A percentile compares a stretch with the other conserved stretches of the same genome.
Evolutionary conservation across 2,113 vertebrate genomes (phyloP).

Genomic region (Gopherus evgoodei): DNA sequence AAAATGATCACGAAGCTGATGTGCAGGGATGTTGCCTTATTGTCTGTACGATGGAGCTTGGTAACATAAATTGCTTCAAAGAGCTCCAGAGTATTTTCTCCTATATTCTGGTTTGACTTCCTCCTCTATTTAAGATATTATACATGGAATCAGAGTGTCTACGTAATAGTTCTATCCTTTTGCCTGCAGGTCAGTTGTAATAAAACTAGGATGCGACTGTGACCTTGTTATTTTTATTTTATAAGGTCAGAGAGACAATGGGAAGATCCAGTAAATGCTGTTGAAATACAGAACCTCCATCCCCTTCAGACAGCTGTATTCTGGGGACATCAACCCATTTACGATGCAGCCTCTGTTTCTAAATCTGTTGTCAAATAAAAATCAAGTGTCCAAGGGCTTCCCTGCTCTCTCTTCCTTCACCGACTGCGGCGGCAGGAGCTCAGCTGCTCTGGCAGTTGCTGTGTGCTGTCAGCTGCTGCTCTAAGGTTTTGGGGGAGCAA

Average conservation of each 20-base stretch:
- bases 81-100: constrained; percentile 84
- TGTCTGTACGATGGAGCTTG: constrained; percentile 85
- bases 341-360: neutral
- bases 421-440: neutral
- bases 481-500: neutral
- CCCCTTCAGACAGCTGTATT: neutral
- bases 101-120: constrained; percentile 80
- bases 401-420: neutral
- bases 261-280: constrained; percentile 17
- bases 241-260: constrained; percentile 71
- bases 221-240: constrained; percentile 81
- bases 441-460: neutral
- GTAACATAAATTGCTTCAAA: constrained; percentile 79
- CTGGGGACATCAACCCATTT: neutral
- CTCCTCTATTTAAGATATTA: constrained; percentile 85
- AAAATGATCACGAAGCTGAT: constrained; percentile 81
- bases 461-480: fast-evolving
- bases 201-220: constrained; percentile 84
- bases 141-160: constrained; percentile 85
- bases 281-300: neutral
- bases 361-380: neutral
- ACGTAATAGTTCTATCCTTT: constrained; percentile 84
- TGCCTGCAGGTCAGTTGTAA: constrained; percentile 90
- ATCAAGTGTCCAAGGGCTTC: neutral
- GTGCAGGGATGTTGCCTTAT: constrained; percentile 89